Conservation (phyloP, 1,140 invertebrate genomes). For the Pentalonia nigronervosa region DNA sequence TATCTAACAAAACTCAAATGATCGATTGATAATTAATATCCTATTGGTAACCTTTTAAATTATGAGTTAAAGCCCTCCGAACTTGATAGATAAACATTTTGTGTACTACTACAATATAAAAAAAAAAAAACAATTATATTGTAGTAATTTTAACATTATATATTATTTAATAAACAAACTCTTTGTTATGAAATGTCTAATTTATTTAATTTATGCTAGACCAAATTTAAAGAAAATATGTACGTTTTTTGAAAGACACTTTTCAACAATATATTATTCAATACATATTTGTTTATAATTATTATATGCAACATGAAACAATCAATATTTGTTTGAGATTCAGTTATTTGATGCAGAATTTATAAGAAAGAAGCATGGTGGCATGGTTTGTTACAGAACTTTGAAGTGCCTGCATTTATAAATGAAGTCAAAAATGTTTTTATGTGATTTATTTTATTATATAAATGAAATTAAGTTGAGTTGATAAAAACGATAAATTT, state of each 20-base stretch:
- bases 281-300: background rate
- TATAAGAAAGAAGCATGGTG: background rate
- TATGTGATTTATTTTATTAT: background rate
- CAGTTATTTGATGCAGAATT: background rate
- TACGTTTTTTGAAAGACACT: background rate
- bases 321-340: background rate
- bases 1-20: conserved; percentile 7
- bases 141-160: conserved; percentile 36
- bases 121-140: background rate
- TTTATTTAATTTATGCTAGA: background rate
- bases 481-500: no score
- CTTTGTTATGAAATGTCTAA: conserved; percentile 30
- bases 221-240: background rate
- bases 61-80: conserved; percentile 20
- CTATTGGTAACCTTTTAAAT: background rate
- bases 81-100: conserved; percentile 11
- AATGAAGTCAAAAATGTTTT: background rate
- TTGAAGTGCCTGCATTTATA: background rate
- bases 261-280: background rate
- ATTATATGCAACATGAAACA: background rate
- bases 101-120: conserved; percentile 41
- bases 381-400: background rate
- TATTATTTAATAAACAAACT: conserved; percentile 35
- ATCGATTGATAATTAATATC: background rate
- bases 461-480: background rate